phyloP scores from a whole-genome alignment of 2,888 invertebrate species.

The Drosophila mercatorum region DNA sequence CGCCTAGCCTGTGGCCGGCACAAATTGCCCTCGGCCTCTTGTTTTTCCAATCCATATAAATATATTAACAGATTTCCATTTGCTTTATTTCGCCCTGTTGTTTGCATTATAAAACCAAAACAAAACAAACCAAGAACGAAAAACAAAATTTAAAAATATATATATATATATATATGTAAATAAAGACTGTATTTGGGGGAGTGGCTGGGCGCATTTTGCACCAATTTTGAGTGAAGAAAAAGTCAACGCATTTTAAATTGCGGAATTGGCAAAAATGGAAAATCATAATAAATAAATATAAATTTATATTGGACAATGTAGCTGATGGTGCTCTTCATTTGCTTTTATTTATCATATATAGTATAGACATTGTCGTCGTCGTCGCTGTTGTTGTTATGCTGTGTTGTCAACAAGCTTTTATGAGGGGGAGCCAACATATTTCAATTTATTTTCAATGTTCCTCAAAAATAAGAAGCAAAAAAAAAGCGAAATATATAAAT shows the following conservation, averaged over 20 bases:
- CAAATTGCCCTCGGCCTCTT: slow-evolving; percentile 39
- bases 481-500: slow-evolving; percentile 13
- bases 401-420: slow-evolving; percentile 65
- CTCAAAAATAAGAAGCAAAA: slow-evolving; percentile 23
- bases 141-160: neutral
- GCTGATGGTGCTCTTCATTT: slow-evolving; percentile 42
- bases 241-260: slow-evolving; percentile 60
- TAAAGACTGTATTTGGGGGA: slow-evolving; percentile 16
- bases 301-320: slow-evolving; percentile 70
- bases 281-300: slow-evolving; percentile 80
- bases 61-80: slow-evolving; percentile 57
- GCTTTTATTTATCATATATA: slow-evolving; percentile 18
- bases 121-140: slow-evolving; percentile 3
- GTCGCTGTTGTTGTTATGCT: slow-evolving; percentile 26
- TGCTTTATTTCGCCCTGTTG: slow-evolving; percentile 24
- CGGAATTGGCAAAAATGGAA: slow-evolving; percentile 55
- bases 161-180: slow-evolving; percentile 33
- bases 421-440: slow-evolving; percentile 60
- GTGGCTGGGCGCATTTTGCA: slow-evolving; percentile 35
- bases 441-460: slow-evolving; percentile 79
- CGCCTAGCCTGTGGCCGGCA: slow-evolving; percentile 45
- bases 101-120: slow-evolving; percentile 47
- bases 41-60: slow-evolving; percentile 27
- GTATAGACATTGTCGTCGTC: slow-evolving; percentile 11
- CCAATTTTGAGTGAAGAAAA: slow-evolving; percentile 57